A percentile compares a stretch with the other conserved stretches of the same genome.
Conservation (phyloP, 2,888 invertebrate species). For the Taphrorychus bicolor region DNA sequence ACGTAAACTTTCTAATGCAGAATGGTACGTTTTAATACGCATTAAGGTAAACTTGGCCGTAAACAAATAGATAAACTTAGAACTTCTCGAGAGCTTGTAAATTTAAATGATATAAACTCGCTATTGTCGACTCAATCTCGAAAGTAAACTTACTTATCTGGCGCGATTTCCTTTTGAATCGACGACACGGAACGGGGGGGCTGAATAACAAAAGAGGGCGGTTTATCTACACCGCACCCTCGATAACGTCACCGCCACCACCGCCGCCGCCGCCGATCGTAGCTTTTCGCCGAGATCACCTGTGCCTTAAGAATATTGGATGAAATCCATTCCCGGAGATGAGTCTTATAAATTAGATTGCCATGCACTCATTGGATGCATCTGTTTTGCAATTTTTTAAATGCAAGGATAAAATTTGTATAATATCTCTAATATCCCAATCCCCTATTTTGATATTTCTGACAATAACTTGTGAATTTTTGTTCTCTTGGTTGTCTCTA, state of each 20-base stretch:
- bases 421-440: too few relatives aligned
- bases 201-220: conserved; percentile 36
- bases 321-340: conserved; percentile 13
- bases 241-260: conserved; percentile 17
- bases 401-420: not conserved
- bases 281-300: conserved; percentile 28
- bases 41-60: not conserved
- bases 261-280: conserved; percentile 7
- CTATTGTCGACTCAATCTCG: conserved; percentile 46
- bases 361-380: not conserved
- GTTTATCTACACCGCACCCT: conserved; percentile 30
- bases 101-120: conserved; percentile 46
- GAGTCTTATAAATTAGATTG: not conserved
- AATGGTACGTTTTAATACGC: not conserved
- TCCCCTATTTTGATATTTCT: too few relatives aligned
- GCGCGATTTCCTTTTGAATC: conserved; percentile 38
- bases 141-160: conserved; percentile 49
- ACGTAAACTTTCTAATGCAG: not conserved
- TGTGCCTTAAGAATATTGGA: conserved; percentile 34
- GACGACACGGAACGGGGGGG: conserved; percentile 36
- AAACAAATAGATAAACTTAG: conserved; percentile 29
- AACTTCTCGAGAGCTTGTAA: conserved; percentile 35
- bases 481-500: too few relatives aligned
- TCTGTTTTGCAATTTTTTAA: not conserved
- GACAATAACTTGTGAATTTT: too few relatives aligned